Conservation (phyloP, 2,888 invertebrate genomes). For the Pomacea canaliculata region DNA sequence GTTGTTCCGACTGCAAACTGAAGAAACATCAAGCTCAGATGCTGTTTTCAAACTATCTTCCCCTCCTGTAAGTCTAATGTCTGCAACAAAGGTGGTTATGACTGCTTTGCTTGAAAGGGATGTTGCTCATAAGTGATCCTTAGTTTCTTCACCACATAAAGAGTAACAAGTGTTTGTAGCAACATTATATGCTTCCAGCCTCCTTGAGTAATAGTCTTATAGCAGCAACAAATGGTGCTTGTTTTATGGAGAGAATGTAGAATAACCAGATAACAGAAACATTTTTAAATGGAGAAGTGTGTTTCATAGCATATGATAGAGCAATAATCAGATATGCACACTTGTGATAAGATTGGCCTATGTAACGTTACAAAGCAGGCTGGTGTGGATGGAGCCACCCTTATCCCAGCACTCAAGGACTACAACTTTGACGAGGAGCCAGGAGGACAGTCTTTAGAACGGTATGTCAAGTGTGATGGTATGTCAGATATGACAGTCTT, state of each 20-base stretch:
- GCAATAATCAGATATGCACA: neutral
- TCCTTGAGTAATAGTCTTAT: too few relatives aligned
- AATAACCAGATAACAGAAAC: too few relatives aligned
- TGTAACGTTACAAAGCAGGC: neutral
- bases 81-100: neutral
- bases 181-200: too few relatives aligned
- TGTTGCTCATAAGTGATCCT: neutral
- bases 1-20: slow-evolving; percentile 60
- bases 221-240: too few relatives aligned
- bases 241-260: too few relatives aligned
- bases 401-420: slow-evolving; percentile 50
- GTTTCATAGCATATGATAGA: too few relatives aligned
- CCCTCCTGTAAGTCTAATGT: neutral
- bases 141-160: neutral
- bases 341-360: neutral
- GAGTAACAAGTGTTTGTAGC: too few relatives aligned
- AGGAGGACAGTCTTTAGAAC: slow-evolving; percentile 59
- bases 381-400: slow-evolving; percentile 8
- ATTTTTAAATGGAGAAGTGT: too few relatives aligned
- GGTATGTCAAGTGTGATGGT: slow-evolving; percentile 37
- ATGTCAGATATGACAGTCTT: neutral
- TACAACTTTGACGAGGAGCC: slow-evolving; percentile 58
- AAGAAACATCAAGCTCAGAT: slow-evolving; percentile 35
- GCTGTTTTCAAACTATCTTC: neutral
- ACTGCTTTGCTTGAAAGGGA: neutral